Evolutionary conservation across 1,140 invertebrate genomes (phyloP).

Genomic region (Drosophila lini): DNA sequence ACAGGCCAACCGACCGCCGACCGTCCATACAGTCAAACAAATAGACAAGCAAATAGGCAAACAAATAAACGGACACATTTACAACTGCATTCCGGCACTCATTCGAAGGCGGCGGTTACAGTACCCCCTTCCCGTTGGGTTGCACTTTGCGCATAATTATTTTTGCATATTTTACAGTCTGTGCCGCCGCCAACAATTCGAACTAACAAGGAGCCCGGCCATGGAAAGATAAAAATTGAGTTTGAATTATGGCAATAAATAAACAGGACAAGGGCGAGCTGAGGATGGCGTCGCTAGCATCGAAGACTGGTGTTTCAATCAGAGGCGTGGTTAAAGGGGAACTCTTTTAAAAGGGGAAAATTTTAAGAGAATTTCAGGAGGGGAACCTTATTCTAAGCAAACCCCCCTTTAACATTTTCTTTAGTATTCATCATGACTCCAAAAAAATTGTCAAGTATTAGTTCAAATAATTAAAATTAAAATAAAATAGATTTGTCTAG

Average conservation of each 20-base stretch:
- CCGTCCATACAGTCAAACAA: constrained; percentile 39
- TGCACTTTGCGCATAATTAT: constrained; percentile 82
- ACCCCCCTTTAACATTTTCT: no score
- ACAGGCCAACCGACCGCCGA: constrained; percentile 21
- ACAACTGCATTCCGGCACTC: constrained; percentile 67
- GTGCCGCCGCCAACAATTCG: neutral
- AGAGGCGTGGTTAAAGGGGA: constrained; percentile 19
- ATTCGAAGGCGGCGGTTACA: constrained; percentile 27
- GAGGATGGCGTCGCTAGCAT: constrained; percentile 23
- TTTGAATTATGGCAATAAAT: constrained; percentile 81
- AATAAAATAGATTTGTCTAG: neutral
- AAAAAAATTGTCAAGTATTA: no score
- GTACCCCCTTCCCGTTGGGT: constrained; percentile 37
- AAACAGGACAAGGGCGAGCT: constrained; percentile 37
- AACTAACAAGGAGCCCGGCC: constrained; percentile 57
- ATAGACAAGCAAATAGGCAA: constrained; percentile 59
- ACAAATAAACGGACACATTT: constrained; percentile 78
- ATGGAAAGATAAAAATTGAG: constrained; percentile 75
- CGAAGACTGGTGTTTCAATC: constrained; percentile 1
- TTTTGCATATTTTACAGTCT: constrained; percentile 76
- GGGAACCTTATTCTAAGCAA: neutral
- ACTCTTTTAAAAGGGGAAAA: no score
- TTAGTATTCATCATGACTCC: no score
- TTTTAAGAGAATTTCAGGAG: neutral
- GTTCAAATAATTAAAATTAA: neutral